Conservation (phyloP, 2,888 invertebrate species). For the Philereme transversata region DNA sequence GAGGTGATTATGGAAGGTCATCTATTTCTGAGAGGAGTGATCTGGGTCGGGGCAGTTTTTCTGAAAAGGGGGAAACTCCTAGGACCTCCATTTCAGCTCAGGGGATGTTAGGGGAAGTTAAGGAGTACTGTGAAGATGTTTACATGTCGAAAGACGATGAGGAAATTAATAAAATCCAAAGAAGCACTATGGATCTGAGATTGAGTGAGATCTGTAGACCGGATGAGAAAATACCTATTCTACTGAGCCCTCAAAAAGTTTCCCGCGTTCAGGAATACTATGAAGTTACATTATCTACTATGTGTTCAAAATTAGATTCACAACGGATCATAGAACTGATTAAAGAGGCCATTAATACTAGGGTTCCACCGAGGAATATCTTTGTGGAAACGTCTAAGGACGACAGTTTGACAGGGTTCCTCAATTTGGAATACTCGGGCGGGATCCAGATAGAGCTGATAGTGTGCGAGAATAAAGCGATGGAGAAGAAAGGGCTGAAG, state of each 20-base stretch:
- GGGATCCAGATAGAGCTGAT: conserved; percentile 94
- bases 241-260: conserved; percentile 71
- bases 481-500: conserved; percentile 91
- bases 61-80: conserved; percentile 76
- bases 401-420: conserved; percentile 74
- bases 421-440: conserved; percentile 90
- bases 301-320: conserved; percentile 91
- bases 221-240: conserved; percentile 66
- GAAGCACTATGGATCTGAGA: conserved; percentile 75
- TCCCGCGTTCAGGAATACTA: conserved; percentile 79
- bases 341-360: conserved; percentile 90
- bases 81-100: conserved; percentile 76
- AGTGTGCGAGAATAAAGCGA: conserved; percentile 88
- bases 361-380: conserved; percentile 87
- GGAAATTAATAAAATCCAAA: conserved; percentile 71
- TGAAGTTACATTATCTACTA: conserved; percentile 91
- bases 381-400: conserved; percentile 72
- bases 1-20: conserved; percentile 73
- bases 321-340: conserved; percentile 91
- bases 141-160: conserved; percentile 69
- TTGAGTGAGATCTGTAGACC: conserved; percentile 71
- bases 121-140: conserved; percentile 71
- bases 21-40: conserved; percentile 84
- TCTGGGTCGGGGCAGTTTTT: conserved; percentile 72
- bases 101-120: conserved; percentile 72